These are phyloP conservation scores for Marronus borbonicus DNA, from an alignment of 2,888 invertebrate genomes.

Conservation along the genomic window DNA sequence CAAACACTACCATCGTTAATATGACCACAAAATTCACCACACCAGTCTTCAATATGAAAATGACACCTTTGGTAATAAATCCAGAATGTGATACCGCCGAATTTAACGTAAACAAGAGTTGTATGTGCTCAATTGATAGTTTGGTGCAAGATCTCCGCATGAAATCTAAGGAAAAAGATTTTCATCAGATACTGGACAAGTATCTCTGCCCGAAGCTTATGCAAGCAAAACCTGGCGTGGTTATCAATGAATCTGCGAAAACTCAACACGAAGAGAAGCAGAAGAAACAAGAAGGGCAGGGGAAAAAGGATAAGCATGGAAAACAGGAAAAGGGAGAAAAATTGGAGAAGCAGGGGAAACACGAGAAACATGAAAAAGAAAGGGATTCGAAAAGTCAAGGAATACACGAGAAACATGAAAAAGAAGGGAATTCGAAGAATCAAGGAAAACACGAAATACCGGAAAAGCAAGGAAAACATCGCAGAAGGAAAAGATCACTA, in stretches of 20 bases:
- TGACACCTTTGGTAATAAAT: slow-evolving; percentile 44
- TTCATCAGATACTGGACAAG: slow-evolving; percentile 50
- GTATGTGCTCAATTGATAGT: slow-evolving; percentile 60
- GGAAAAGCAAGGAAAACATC: not conserved
- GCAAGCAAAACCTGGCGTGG: slow-evolving; percentile 40
- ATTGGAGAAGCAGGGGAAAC: too few species aligned
- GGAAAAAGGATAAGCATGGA: too few species aligned
- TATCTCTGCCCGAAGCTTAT: slow-evolving; percentile 47
- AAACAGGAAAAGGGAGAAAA: too few species aligned
- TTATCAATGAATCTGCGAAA: slow-evolving; percentile 24
- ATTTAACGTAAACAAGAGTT: slow-evolving; percentile 55
- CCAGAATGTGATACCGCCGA: slow-evolving; percentile 54
- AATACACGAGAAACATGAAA: too few species aligned
- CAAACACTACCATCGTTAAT: not conserved
- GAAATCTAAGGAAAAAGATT: slow-evolving; percentile 46
- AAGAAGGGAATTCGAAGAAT: too few species aligned
- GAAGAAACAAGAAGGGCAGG: too few species aligned
- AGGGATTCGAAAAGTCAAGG: too few species aligned
- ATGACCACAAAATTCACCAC: slow-evolving; percentile 30
- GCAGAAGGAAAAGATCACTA: slow-evolving; percentile 50
- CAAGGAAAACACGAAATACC: too few species aligned
- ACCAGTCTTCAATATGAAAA: slow-evolving; percentile 35
- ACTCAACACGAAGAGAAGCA: not conserved
- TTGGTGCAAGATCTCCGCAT: slow-evolving; percentile 58
- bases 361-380: too few species aligned